Evolutionary conservation across 2,888 invertebrate species (phyloP).

Genomic region (Noctua janthina): DNA sequence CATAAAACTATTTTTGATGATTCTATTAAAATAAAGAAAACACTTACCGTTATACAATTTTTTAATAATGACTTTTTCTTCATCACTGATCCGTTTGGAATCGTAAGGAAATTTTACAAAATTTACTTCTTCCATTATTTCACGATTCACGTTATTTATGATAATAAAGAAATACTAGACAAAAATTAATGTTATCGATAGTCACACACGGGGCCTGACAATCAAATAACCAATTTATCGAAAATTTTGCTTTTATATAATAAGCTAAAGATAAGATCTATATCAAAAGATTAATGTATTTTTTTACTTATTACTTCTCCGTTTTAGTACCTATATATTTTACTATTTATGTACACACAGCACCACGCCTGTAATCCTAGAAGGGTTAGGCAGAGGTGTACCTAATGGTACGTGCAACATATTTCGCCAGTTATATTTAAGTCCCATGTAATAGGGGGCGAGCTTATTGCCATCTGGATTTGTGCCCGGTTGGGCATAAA

Average conservation of each 20-base stretch:
- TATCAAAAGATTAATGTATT: neutral
- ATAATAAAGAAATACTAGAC: neutral
- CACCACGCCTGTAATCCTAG: too few species aligned
- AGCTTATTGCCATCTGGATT: too few species aligned
- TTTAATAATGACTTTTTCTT: conserved; percentile 7
- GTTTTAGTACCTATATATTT: neutral
- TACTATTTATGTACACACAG: neutral
- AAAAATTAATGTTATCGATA: neutral
- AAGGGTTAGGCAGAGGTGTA: too few species aligned
- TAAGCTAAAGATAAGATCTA: neutral
- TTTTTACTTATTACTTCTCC: too few species aligned
- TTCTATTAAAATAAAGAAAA: neutral
- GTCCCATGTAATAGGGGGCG: too few species aligned
- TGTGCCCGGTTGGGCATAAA: too few species aligned
- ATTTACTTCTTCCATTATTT: conserved; percentile 1
- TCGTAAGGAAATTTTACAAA: conserved; percentile 34
- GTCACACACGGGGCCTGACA: neutral
- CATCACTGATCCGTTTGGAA: conserved; percentile 20
- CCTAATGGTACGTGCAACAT: too few species aligned
- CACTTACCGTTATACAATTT: neutral
- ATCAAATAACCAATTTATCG: neutral
- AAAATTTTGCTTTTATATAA: neutral
- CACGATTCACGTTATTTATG: neutral
- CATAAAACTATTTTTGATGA: neutral
- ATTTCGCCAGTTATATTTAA: too few species aligned